Evolutionary conservation across 2,888 invertebrate species (phyloP).

Genomic region (Tupiocoris notatus): DNA sequence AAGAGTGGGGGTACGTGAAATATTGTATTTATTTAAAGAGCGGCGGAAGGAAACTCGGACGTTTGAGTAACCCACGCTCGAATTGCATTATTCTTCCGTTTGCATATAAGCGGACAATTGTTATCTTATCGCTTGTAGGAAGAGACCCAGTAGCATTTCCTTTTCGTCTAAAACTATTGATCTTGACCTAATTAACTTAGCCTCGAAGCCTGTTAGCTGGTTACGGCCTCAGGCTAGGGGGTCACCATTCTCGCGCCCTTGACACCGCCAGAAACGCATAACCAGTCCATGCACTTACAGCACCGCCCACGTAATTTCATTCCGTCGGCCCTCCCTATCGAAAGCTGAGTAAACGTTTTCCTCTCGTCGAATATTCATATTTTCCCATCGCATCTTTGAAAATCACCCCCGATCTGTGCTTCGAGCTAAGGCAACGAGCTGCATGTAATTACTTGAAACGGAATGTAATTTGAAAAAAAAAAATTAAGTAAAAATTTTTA

Average conservation of each 20-base stretch:
- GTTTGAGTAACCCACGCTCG: too few relatives aligned
- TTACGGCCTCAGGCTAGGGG: neutral
- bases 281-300: neutral
- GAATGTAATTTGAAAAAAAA: too few relatives aligned
- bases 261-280: neutral
- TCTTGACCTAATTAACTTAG: conserved; percentile 27
- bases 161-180: neutral
- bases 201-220: conserved; percentile 25
- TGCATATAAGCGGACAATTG: neutral
- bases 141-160: neutral
- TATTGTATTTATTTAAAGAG: too few relatives aligned
- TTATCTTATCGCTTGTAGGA: neutral
- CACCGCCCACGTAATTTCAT: neutral
- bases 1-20: too few relatives aligned
- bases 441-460: too few relatives aligned
- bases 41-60: too few relatives aligned
- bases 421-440: too few relatives aligned
- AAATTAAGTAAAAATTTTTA: too few relatives aligned
- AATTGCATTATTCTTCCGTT: neutral
- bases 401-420: too few relatives aligned
- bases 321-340: neutral
- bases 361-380: too few relatives aligned
- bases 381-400: too few relatives aligned
- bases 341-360: too few relatives aligned
- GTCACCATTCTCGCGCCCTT: neutral